Base-by-base conservation (phyloP, 2,113 vertebrate genomes). In the Proterorhinus semilunaris region DNA sequence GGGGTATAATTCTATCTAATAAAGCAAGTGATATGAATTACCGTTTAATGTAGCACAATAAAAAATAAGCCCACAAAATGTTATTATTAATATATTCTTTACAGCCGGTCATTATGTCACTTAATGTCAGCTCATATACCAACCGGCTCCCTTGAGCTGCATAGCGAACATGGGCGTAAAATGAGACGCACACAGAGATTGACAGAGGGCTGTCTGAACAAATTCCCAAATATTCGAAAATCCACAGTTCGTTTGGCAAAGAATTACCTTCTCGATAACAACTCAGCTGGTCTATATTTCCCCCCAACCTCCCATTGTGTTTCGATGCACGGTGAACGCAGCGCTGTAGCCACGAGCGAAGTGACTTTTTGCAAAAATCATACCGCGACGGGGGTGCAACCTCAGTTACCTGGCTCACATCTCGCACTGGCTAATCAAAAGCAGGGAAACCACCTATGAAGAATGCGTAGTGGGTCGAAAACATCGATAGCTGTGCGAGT, bases 371-470 rank as follows among this genome's bases (percentile, higher is more conserved):
- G 62, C 52, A 44, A 73, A 73, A 65, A 69, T 79, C 76, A 64
- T 74, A 68, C 46, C 82, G 61, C 84, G 82, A 76, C 82, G 62
- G 86, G 85, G 81, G 78, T 17, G 48, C 27, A 36, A 36, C 64
- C 68, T 68, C 71, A 12, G 66, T 83, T 83, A 86, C 74, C 83
- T 79, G 80, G 54, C 80, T 88, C 82, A 80, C 72, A 81, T 86
- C 82, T 87, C 74, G 62, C 75, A 80, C 80, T 72, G 75, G 75
- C 75, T 85, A 76, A 87, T 89, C 86, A 90, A 85, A 90, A 87
- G 84, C 82, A 75, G 80, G 80, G 59, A 74, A 72, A 66, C 81
- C 79, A 76, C 81, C 79, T 82, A 66, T 73, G 55, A 71, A 59
- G 62, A 73, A 45, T 61, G 52, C 62, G 50, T 15, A 17, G 49